Evolutionary conservation across 2,113 vertebrate species (phyloP), one percentile per base, ranked within the genome.

Genomic region (Mormoops blainvillei): DNA sequence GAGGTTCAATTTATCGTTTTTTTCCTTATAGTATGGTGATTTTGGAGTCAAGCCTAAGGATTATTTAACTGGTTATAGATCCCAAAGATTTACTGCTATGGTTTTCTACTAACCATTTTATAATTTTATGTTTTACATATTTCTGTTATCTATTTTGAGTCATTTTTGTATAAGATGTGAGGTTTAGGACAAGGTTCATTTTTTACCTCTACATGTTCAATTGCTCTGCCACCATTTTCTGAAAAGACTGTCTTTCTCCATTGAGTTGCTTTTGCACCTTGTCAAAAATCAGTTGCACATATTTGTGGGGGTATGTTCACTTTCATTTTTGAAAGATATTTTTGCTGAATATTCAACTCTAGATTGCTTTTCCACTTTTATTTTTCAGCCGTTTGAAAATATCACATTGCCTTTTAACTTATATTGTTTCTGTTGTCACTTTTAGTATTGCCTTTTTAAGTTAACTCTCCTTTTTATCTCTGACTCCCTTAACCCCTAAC

Each of bases 391-490:
- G 7, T 91, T 90, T 90, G 36, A 89, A 20, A 87, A 58, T 45
- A 38, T 87, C 9, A 16, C 19, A 77, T 94, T 97, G 67, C 63
- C 65, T 80, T 28, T 78, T 91, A 36, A 33, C n/a, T 87, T 93
- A 26, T 74, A 19, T 78, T 43, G 63, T 43, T 91, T 61, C 76
- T 50, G 6, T 78, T 77, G 15, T 82, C 24, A 80, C 24, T 88
- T 80, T 94, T 68, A 80, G 33, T 92, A 48, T 80, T 86, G 9
- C 24, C 52, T 33, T 84, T 94, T 89, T 95, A 91, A 52, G 12
- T 67, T 88, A 85, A 85, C 84, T 48, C 61, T 43, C 58, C 28
- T 81, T 45, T 85, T 58, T 24, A n/a, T n/a, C 36, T 58, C 65
- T 89, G 26, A 73, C 41, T 81, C 14, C 15, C 20, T 84, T 85